Evolutionary conservation across 2,888 invertebrate genomes (phyloP), one percentile per base, ranked within the genome.

Genomic region (Muscina levida): DNA sequence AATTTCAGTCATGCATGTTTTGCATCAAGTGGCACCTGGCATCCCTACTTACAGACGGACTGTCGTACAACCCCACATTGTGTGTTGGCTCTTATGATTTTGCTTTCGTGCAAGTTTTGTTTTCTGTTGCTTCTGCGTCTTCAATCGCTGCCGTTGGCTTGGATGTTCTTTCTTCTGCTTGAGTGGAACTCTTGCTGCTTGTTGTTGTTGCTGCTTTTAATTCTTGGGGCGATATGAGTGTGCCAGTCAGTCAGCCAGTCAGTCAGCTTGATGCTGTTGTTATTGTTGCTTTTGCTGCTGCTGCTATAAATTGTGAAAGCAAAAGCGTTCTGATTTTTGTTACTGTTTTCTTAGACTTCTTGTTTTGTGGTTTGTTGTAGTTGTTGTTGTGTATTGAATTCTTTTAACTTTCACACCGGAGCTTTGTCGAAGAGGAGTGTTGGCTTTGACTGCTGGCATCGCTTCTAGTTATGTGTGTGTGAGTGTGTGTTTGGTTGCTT

Each of bases 251-350:
- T 57, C 11, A 26, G n/a, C n/a, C n/a, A n/a, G 46, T 31, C 1
- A 44, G n/a, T 56, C 1, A 42, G 71, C 37, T 68, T 39, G 8
- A 4, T 71, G 26, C n/a, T n/a, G n/a, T n/a, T n/a, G n/a, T n/a
- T n/a, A n/a, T n/a, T n/a, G n/a, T n/a, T n/a, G n/a, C 8, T 31
- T 31, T 31, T 11, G 22, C 19, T 62, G 44, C 53, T 65, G 31
- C 11, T 65, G 62, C 71, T 71, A 62, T 51, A 44, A 74, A 26
- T 75, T 84, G 84, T 84, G 84, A 84, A 84, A 84, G 84, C 83
- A 84, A 84, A 84, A 84, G 84, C 84, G 84, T 83, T 84, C 82
- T 82, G 67, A 68, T 79, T 82, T 73, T 68, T 62, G 67, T 62
- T 68, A 56, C 73, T 71, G 48, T 44, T 59, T 31, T 51, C 76